Conservation (phyloP, 2,113 vertebrate species). For the Actinemys pallida region DNA sequence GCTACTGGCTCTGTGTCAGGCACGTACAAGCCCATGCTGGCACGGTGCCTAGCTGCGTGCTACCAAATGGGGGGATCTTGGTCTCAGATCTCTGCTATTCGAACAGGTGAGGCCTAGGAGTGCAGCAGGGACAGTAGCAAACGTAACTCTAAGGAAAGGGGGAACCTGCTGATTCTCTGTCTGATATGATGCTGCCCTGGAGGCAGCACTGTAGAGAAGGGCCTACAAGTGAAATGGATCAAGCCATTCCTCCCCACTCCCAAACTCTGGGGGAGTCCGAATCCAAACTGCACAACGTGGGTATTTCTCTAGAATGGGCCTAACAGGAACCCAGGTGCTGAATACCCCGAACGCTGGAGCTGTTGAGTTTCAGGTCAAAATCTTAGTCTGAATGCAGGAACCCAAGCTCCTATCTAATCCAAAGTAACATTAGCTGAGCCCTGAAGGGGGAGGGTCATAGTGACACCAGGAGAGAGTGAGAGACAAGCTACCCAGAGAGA, state of each 20-base stretch:
- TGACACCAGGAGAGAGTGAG: background rate
- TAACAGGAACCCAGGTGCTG: background rate
- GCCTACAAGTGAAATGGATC: background rate
- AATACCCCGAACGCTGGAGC: background rate
- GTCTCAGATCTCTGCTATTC: background rate
- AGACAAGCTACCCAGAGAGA: background rate
- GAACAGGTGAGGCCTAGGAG: background rate
- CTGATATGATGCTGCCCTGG: background rate
- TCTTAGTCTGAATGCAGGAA: background rate
- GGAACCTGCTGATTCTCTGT: background rate
- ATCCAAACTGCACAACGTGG: background rate
- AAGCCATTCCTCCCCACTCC: background rate
- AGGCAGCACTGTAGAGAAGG: background rate
- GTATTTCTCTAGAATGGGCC: background rate
- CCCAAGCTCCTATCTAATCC: background rate
- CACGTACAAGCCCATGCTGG: background rate
- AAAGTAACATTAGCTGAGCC: background rate
- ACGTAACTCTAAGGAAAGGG: too few species aligned
- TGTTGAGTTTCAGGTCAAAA: background rate
- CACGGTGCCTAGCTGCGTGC: background rate
- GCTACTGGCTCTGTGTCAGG: background rate
- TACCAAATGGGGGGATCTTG: background rate
- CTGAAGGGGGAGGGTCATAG: background rate
- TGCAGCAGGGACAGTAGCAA: too few species aligned
- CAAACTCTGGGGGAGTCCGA: background rate